Evolutionary conservation across 2,797 vertebrate species (phyloP).

Genomic region (Pipistrellus nathusii): DNA sequence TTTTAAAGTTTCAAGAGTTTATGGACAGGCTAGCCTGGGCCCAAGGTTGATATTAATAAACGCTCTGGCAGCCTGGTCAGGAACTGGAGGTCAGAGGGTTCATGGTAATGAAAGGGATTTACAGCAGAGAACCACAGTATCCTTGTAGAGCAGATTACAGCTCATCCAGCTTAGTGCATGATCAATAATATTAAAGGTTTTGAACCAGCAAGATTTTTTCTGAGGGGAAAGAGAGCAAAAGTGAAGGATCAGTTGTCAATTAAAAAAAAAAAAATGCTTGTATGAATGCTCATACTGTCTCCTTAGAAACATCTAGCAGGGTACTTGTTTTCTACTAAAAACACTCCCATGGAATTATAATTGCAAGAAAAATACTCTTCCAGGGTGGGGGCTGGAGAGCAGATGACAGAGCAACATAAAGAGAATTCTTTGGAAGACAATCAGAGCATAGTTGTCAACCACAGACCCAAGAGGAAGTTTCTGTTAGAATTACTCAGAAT

Average conservation of each 20-base stretch:
- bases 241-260: not conserved
- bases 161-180: not conserved
- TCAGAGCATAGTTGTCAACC: not conserved
- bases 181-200: not conserved
- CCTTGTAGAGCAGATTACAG: not conserved
- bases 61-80: not conserved
- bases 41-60: not conserved
- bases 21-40: not conserved
- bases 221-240: not conserved
- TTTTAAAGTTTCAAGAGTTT: constrained; percentile 27
- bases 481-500: constrained; percentile 46
- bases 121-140: not conserved
- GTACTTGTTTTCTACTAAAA: not conserved
- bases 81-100: not conserved
- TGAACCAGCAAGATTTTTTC: constrained; percentile 8
- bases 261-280: not conserved
- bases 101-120: not conserved
- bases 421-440: constrained; percentile 25
- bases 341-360: not conserved
- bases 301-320: not conserved
- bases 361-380: constrained; percentile 50
- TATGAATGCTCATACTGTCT: not conserved
- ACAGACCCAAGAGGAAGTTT: not conserved
- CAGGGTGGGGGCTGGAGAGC: not conserved
- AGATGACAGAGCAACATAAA: not conserved